Evolutionary conservation across 2,113 vertebrate genomes (phyloP).

Genomic region (Rallus limicola): DNA sequence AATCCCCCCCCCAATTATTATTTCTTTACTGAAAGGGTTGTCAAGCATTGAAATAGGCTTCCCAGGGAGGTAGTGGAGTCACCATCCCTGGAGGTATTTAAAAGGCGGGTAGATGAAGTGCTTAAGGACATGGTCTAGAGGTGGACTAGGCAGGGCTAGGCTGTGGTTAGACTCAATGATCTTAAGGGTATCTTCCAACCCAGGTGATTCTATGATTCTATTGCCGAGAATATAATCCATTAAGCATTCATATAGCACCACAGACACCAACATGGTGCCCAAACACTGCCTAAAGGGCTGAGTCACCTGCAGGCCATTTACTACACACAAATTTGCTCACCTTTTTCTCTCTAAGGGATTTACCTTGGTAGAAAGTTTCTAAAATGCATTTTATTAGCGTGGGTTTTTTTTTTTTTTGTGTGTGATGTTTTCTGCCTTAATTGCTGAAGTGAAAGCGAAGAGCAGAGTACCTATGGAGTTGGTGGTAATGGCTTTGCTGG

Average conservation of each 20-base stretch:
- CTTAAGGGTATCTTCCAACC: too few relatives aligned
- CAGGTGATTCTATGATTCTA: not conserved
- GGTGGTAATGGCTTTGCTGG: accelerated
- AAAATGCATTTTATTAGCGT: not conserved
- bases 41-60: too few relatives aligned
- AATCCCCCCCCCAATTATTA: accelerated
- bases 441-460: not conserved
- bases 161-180: too few relatives aligned
- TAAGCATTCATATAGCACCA: not conserved
- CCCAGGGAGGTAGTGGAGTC: too few relatives aligned
- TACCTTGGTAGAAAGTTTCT: not conserved
- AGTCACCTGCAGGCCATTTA: not conserved
- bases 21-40: too few relatives aligned
- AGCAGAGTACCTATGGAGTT: not conserved
- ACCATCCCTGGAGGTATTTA: too few relatives aligned
- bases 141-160: too few relatives aligned
- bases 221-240: not conserved
- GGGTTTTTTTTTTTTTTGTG: not conserved
- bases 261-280: not conserved
- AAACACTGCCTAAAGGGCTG: not conserved
- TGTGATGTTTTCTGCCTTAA: not conserved
- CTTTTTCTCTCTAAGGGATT: not conserved
- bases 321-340: not conserved
- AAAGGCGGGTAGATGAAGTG: too few relatives aligned
- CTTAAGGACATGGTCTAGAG: too few relatives aligned